Evolutionary conservation across 2,113 vertebrate genomes (phyloP).

Genomic region (Triplophysa tibetana): DNA sequence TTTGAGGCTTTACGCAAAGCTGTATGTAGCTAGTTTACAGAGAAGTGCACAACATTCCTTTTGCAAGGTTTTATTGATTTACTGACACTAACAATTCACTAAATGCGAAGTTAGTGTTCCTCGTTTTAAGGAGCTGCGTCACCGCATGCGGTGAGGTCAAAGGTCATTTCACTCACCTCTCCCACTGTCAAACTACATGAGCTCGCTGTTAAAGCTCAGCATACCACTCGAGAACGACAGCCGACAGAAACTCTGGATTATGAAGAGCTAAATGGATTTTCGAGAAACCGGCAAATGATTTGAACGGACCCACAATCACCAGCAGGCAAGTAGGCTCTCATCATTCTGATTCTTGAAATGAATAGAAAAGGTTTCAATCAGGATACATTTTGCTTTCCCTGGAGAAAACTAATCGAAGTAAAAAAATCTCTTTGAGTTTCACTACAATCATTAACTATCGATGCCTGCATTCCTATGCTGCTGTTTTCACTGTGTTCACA

Average conservation of each 20-base stretch:
- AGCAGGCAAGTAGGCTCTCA: slow-evolving; percentile 8
- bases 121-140: slow-evolving; percentile 36
- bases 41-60: background rate
- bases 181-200: background rate
- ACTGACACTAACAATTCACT: background rate
- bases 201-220: background rate
- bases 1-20: background rate
- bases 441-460: slow-evolving; percentile 29
- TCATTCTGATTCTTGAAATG: background rate
- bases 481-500: background rate
- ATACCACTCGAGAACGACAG: background rate
- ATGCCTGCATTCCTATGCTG: background rate
- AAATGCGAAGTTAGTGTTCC: slow-evolving; percentile 16
- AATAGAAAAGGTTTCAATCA: background rate
- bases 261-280: background rate
- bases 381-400: background rate
- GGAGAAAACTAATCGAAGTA: background rate
- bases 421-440: background rate
- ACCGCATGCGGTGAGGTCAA: slow-evolving; percentile 19
- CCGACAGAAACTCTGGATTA: background rate
- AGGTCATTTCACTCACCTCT: slow-evolving; percentile 34
- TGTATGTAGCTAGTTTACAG: background rate
- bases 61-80: background rate
- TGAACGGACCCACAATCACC: background rate
- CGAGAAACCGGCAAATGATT: background rate